Evolutionary conservation across 2,797 vertebrate genomes (phyloP).

Genomic region (Molothrus aeneus): DNA sequence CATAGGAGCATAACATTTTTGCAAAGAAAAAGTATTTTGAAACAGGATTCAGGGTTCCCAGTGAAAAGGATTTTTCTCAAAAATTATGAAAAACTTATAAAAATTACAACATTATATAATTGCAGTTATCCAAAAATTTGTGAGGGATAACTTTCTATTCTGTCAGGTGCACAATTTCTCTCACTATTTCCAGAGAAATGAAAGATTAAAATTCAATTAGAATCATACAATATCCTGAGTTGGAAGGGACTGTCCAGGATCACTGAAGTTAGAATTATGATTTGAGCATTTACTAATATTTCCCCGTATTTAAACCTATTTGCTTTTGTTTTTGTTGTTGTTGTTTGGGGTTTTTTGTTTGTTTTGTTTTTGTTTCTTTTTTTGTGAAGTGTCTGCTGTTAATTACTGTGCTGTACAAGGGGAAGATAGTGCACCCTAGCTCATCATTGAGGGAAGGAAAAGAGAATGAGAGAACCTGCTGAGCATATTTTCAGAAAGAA

Average conservation of each 20-base stretch:
- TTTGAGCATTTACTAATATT: not conserved
- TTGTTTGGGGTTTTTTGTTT: not conserved
- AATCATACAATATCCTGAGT: not conserved
- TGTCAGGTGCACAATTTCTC: not conserved
- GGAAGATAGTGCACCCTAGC: not conserved
- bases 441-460: conserved; percentile 17
- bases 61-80: not conserved
- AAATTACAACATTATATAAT: not conserved
- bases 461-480: not conserved
- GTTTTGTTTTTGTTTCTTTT: not conserved
- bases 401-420: not conserved
- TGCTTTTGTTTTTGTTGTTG: not conserved
- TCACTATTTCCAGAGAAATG: not conserved
- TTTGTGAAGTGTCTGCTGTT: not conserved
- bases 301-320: not conserved
- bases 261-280: not conserved
- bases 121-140: not conserved
- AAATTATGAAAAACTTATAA: not conserved
- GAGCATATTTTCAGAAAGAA: conserved; percentile 24
- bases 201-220: not conserved
- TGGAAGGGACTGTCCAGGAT: not conserved
- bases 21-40: not conserved
- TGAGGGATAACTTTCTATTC: not conserved
- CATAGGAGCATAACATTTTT: not conserved
- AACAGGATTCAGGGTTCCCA: not conserved